Base-by-base conservation (phyloP, 2,113 vertebrate genomes). In the Otus sunia region DNA sequence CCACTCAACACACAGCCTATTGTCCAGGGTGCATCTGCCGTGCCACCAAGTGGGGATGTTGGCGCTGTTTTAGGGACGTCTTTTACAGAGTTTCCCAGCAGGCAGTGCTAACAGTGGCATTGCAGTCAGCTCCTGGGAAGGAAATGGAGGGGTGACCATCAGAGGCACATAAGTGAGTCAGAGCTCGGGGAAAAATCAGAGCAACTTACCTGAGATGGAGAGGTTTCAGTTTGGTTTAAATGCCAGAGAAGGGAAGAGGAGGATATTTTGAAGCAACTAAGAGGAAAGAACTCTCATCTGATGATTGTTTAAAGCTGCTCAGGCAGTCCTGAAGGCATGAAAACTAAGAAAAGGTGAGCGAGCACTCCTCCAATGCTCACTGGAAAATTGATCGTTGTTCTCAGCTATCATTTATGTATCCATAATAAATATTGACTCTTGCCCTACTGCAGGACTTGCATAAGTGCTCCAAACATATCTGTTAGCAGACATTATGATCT, bases 401-500 rank as follows among this genome's bases (percentile, higher is more conserved):
- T 94, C 85, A 80, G 87, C 59, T 53, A 87, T 90, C 69, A 73
- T 87, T 95, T 91, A 94, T 77, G 39, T 73, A 95, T 96, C 91
- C 49, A 18, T 85, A 77, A 75, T 66, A 83, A 95, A 86, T 92
- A 97, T 72, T 89, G 91, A 94, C 59, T 86, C 41, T 50, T 0
- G 2, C 49, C 52, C 80, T 91, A 79, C 95, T 9, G 0, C 5
- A 90, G 50, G 94, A 47, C 58, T 58, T 77, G 39, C 10, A 1
- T 47, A 87, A 96, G 55, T 92, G 91, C 52, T 90, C 85, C 56
- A 59, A 83, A 77, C 68, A 71, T 1, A 1, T 94, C 85, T 69
- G 34, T 91, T 97, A 91, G 82, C 94, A 89, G 94, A 53, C 79
- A 74, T 96, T 74, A 86, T 15, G 80, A 76, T 97, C 89, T 71